phyloP scores from a whole-genome alignment of 2,113 vertebrate species.

The Triplophysa tibetana region DNA sequence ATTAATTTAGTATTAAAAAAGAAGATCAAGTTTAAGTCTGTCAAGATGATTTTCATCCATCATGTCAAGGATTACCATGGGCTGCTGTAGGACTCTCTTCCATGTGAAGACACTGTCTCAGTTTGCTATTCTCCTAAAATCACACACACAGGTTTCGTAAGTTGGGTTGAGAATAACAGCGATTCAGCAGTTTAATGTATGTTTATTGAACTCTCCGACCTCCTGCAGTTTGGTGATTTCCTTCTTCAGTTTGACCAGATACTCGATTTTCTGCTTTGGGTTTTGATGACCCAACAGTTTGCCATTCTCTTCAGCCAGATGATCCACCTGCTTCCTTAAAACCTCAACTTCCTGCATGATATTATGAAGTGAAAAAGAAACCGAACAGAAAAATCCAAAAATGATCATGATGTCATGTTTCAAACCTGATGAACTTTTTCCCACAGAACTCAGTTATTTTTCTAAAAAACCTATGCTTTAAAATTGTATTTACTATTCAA shows the following conservation, averaged over 20 bases:
- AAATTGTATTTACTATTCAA: background rate
- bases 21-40: background rate
- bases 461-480: too few species aligned
- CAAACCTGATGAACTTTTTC: too few species aligned
- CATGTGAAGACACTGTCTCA: slow-evolving; percentile 18
- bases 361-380: background rate
- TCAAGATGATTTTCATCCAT: background rate
- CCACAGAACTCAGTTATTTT: too few species aligned
- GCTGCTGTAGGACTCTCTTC: slow-evolving; percentile 9
- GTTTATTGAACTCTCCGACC: slow-evolving; percentile 68
- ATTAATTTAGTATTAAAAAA: background rate
- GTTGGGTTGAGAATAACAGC: background rate
- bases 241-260: slow-evolving; percentile 93
- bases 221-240: slow-evolving; percentile 85
- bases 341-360: slow-evolving; percentile 79
- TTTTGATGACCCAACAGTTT: slow-evolving; percentile 94
- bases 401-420: background rate
- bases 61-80: background rate
- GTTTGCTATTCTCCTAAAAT: slow-evolving; percentile 28
- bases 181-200: too few species aligned
- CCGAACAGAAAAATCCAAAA: background rate
- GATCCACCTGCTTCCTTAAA: slow-evolving; percentile 83
- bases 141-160: background rate
- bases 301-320: slow-evolving; percentile 90
- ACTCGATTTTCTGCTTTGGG: slow-evolving; percentile 92